Conservation (phyloP, 2,113 vertebrate genomes). For the Cromileptes altivelis region DNA sequence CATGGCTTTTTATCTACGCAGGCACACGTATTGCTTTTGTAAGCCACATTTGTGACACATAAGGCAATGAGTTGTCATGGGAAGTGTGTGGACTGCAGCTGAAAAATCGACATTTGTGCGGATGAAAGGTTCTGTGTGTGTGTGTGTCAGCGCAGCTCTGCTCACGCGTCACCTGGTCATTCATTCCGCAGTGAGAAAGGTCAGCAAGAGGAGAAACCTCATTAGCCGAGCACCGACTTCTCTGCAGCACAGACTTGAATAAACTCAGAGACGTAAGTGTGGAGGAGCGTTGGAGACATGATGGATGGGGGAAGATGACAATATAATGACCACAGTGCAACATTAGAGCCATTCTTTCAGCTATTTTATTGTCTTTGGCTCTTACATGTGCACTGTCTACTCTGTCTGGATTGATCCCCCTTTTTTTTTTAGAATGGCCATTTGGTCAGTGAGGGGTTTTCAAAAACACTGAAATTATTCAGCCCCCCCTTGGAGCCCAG, state of each 20-base stretch:
- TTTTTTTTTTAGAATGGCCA: not conserved
- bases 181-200: slow-evolving; percentile 52
- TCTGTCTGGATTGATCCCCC: slow-evolving; percentile 11
- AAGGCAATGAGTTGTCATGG: not conserved
- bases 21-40: not conserved
- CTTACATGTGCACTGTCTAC: not conserved
- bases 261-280: slow-evolving; percentile 28
- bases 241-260: slow-evolving; percentile 23
- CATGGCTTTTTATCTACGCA: not conserved
- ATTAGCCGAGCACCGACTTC: slow-evolving; percentile 49
- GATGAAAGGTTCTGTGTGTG: not conserved
- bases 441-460: not conserved
- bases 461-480: not conserved
- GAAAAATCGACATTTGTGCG: slow-evolving; percentile 5
- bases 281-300: slow-evolving; percentile 14
- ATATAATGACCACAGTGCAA: slow-evolving; percentile 43
- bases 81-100: slow-evolving; percentile 14
- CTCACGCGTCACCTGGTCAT: slow-evolving; percentile 29
- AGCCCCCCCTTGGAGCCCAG: not conserved
- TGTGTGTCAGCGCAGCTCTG: slow-evolving; percentile 8
- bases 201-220: slow-evolving; percentile 52
- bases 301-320: slow-evolving; percentile 54
- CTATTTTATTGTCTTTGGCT: not conserved
- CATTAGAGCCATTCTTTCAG: slow-evolving; percentile 1
- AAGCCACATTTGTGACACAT: not conserved